phyloP scores from a whole-genome alignment of 2,113 vertebrate genomes.

The Trochalopteron elliotii region DNA sequence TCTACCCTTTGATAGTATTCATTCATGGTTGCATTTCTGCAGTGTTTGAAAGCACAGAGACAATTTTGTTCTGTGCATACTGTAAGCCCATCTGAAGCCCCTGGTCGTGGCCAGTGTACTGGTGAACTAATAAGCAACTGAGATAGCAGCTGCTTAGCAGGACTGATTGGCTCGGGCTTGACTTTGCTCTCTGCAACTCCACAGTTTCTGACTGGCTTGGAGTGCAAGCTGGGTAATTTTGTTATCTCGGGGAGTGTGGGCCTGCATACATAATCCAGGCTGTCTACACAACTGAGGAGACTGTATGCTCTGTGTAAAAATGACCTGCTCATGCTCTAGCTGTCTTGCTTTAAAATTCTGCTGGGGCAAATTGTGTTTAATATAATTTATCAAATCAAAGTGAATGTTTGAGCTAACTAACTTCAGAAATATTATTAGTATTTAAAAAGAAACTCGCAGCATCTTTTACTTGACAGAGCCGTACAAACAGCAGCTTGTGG shows the following conservation, averaged over 20 bases:
- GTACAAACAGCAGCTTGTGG: not conserved
- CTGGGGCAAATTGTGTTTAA: not conserved
- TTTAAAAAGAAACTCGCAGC: not conserved
- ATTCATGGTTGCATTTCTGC: not conserved
- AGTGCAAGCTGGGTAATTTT: not conserved
- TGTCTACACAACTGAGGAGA: not conserved
- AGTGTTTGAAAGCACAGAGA: not conserved
- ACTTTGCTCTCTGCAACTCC: not conserved
- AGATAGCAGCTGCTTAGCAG: slow-evolving; percentile 55
- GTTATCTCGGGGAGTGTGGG: not conserved
- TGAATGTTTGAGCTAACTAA: not conserved
- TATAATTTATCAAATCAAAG: not conserved
- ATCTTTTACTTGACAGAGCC: not conserved
- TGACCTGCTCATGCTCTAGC: not conserved
- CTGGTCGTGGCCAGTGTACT: not conserved
- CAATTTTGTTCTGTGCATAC: not conserved
- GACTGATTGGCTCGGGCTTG: not conserved
- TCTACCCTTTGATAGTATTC: not conserved
- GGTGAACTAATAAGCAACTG: slow-evolving; percentile 25
- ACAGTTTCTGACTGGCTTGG: slow-evolving; percentile 1
- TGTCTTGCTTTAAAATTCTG: not conserved
- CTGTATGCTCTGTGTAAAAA: not conserved
- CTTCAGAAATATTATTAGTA: not conserved
- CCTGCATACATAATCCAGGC: slow-evolving; percentile 12
- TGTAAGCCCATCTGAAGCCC: not conserved